Evolutionary conservation across 1,140 invertebrate species (phyloP), one percentile per base, ranked within the genome.

Genomic region (Vanessa tameamea): DNA sequence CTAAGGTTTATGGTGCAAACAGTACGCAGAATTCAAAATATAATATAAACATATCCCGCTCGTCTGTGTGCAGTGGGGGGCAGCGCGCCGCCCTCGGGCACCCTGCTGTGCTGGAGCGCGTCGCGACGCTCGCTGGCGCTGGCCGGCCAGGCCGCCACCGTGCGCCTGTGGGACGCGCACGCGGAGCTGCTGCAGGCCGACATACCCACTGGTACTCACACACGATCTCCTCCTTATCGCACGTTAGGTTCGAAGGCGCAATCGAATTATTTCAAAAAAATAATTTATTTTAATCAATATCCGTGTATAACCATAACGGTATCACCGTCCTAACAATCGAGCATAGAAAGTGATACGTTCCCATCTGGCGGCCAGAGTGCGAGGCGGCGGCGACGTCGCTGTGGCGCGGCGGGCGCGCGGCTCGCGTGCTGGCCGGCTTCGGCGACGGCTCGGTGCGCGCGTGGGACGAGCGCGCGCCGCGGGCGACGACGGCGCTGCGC

Each of bases 111-210:
- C 53, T 89, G 86, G 95, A 94, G 63, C 97, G 97, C 3, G 96
- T 97, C 83, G 94, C 94, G 37, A 93, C 95, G 51, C 51, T 75
- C 64, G 93, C 95, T 47, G 93, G 51, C 94, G 97, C 72, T 93
- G 98, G 47, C 99, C 97, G 97, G 97, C 98, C 91, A 69, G 67
- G 95, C 96, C 20, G 94, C 69, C 51, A 16, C 68, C 37, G 51
- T 75, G 50, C 94, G 97, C 65, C 93, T 98, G 43, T 99, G 97
- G 97, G 97, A 99, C 92, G 95, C 96, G 26, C 94, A 96, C 80
- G 94, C 94, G n/a, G 98, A 99, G 94, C 91, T 96, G 73, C 96
- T 96, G 86, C 92, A 95, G 20, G 91, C 95, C 81, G 98, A 99
- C 90, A 95, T 98, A 66, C 94, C 95, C 8, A 97, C 97, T 15